A percentile compares a stretch with the other conserved stretches of the same genome.
phyloP scores from a whole-genome alignment of 2,888 invertebrate genomes.

The Polydrusus pterygomalis region DNA sequence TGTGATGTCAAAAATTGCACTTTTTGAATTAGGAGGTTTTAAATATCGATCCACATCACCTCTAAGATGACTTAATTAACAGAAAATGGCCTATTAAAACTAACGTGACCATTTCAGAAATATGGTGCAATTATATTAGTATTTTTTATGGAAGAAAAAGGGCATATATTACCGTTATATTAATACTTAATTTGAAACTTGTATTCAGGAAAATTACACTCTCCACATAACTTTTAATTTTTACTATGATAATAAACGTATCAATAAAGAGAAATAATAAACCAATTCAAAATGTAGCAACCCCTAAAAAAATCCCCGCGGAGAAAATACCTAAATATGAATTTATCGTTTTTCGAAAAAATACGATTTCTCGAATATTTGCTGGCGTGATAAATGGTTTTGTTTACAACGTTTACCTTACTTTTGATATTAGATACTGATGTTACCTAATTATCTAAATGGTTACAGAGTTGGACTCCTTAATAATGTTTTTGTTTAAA shows the following conservation, averaged over 20 bases:
- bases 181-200: too few species aligned
- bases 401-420: not conserved
- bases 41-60: too few species aligned
- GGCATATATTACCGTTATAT: too few species aligned
- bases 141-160: too few species aligned
- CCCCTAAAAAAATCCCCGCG: not conserved
- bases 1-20: too few species aligned
- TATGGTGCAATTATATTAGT: too few species aligned
- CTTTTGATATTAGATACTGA: not conserved
- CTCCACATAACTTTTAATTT: not conserved
- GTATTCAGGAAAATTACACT: too few species aligned
- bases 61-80: too few species aligned
- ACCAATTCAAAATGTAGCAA: not conserved
- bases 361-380: not conserved
- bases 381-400: not conserved
- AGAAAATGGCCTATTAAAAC: too few species aligned
- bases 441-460: constrained; percentile 8
- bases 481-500: not conserved
- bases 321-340: not conserved
- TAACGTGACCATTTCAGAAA: too few species aligned
- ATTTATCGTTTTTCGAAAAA: not conserved
- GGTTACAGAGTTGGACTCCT: not conserved
- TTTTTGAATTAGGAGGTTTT: too few species aligned
- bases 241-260: not conserved
- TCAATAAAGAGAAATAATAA: not conserved